phyloP scores from a whole-genome alignment of 92 coral and sea anemone genomes.

The Desmophyllum pertusum region DNA sequence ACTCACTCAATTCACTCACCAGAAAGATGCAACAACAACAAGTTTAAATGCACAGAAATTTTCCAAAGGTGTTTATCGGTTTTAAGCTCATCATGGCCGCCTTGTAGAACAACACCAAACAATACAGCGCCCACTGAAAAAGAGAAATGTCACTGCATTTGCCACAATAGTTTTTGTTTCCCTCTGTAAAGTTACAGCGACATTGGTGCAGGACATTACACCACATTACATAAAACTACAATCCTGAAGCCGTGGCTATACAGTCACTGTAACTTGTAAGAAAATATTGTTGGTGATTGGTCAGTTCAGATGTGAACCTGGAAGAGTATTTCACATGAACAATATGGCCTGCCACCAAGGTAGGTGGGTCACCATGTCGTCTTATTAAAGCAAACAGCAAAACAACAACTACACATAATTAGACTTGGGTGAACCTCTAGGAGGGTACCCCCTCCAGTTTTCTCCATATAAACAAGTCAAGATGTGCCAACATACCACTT shows the following conservation, averaged over 20 bases:
- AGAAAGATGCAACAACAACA: constrained; percentile 94
- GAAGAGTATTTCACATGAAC: no score
- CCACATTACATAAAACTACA: no score
- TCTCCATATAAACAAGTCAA: background rate
- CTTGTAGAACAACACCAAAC: constrained; percentile 85
- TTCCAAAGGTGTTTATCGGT: constrained; percentile 87
- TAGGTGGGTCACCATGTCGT: no score
- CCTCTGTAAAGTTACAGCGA: no score
- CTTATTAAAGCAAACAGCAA: no score
- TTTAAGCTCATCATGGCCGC: constrained; percentile 79
- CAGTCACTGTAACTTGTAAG: no score
- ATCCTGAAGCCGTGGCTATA: no score
- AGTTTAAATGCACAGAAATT: constrained; percentile 88
- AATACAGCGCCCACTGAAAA: constrained; percentile 94
- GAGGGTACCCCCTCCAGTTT: background rate
- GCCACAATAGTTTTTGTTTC: background rate
- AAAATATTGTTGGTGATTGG: no score
- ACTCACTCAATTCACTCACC: constrained; percentile 79
- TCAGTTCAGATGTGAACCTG: no score
- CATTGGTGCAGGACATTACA: no score
- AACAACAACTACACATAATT: no score
- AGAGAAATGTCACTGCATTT: background rate
- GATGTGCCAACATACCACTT: constrained; percentile 70
- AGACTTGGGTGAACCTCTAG: background rate
- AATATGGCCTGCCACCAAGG: no score